Percentiles rank a stretch among this genome's conserved stretches.
phyloP scores from a whole-genome alignment of 2,113 vertebrate genomes.

The Osmerus eperlanus region DNA sequence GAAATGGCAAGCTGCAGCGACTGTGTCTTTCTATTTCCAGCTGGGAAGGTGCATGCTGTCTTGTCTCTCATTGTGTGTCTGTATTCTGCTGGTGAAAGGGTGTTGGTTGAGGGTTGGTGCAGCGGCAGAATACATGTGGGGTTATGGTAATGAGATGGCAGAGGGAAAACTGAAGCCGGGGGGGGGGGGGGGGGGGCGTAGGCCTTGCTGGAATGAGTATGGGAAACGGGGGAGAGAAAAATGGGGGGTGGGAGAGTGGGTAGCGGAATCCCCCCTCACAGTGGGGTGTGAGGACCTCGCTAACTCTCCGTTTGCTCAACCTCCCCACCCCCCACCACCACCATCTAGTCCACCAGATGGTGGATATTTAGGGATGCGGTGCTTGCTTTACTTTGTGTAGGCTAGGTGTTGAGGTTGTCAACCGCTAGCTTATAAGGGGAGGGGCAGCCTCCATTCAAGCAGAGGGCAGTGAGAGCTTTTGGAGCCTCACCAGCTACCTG shows the following conservation, averaged over 20 bases:
- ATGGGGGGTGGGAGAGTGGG: neutral
- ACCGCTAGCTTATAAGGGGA: neutral
- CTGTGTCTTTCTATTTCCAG: no score
- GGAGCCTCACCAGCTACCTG: constrained; percentile 23
- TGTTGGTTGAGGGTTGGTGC: neutral
- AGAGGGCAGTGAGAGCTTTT: constrained; percentile 10
- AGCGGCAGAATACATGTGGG: constrained; percentile 10
- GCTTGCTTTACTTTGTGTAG: neutral
- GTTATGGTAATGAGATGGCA: constrained; percentile 26
- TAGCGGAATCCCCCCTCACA: neutral
- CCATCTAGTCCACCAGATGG: neutral
- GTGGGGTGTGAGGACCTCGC: neutral
- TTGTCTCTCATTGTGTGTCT: neutral
- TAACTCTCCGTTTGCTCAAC: neutral
- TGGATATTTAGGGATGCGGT: neutral
- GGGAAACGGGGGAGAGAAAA: constrained; percentile 6
- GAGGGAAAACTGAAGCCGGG: constrained; percentile 19
- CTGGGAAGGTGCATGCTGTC: no score
- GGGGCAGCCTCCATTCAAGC: constrained; percentile 14
- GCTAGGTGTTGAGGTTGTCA: neutral
- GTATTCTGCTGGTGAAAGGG: constrained; percentile 3
- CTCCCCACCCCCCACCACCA: neutral
- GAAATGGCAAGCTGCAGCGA: no score
- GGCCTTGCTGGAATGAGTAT: no score
- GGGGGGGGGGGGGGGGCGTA: neutral